Evolutionary conservation across 2,888 invertebrate species (phyloP), one percentile per base, ranked within the genome.

Genomic region (Drosophila eohydei): DNA sequence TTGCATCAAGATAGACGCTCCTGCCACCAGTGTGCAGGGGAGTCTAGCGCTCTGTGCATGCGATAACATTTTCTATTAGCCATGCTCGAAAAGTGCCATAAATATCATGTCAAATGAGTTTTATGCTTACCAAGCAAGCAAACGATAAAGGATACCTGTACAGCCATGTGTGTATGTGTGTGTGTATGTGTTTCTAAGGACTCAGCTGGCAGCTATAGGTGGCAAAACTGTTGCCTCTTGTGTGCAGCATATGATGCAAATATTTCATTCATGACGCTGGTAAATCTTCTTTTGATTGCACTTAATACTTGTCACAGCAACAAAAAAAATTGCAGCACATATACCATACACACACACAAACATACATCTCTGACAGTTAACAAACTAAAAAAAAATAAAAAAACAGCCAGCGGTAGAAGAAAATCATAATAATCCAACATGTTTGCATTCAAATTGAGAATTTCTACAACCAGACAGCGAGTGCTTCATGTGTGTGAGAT

Each of bases 241-340:
- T 78, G 63, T 78, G 83, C 73, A 75, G 81, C 81, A 86, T 84
- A 74, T 85, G 85, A 79, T 81, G 81, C 75, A 86, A 88, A 86
- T 86, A 86, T 86, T 86, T 86, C 86, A 86, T 86, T 88, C 86
- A 86, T 86, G 86, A 88, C 83, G 88, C 88, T 88, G 88, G 88
- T 88, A 86, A 86, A 86, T 86, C 88, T 88, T 83, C 86, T 88
- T 86, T 86, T 86, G 86, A 86, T 86, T 86, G 86, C 86, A 86
- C 86, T 86, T 86, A 86, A 86, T 86, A 86, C 86, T 88, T 88
- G 86, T 86, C 86, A 77, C 85, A 82, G 73, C 71, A 77, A 40
- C 59, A 72, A 72, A 50, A 67, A 65, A 76, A 67, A 71, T 66
- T 71, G 66, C 63, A 60, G 11, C 68, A 72, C 43, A 75, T 59